Base-by-base conservation (phyloP, 2,888 invertebrate genomes). In the Encarsia formosa region DNA sequence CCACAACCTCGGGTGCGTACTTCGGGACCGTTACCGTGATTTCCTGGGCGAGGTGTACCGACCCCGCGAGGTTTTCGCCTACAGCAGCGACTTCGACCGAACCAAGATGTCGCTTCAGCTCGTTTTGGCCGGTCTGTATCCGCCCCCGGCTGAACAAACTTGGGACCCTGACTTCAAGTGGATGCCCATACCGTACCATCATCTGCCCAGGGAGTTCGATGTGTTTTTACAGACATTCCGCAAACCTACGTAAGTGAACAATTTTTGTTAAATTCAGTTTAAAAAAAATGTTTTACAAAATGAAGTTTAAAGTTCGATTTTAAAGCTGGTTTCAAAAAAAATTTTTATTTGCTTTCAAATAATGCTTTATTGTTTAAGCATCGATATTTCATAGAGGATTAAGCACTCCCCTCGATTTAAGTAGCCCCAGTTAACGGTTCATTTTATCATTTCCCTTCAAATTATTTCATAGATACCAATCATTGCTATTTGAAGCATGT, bases 61-160 rank as follows among this genome's bases (percentile, higher is more conserved):
- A 0, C 73, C 77, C 0, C 47, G 52, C 1, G 42, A 59, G 5
- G 50, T 65, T 1, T 59, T 63, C 31, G 71, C 79, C 3, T 74
- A 79, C 31, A 84, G 84, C 40, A 86, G 86, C 0, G 81, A 85
- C 65, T 82, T 76, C 63, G 84, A 84, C 48, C 77, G 88, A 35
- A 87, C 88, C 0, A 79, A 87, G 70, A 85, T 85, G 83, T 84
- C 85, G 4, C 84, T 82, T 0, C 75, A 84, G 53, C 74, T 83
- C 22, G 82, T 84, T 2, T 69, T 85, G 52, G 80, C 85, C 1
- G 86, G 83, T 0, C 65, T 88, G 31, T 87, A 81, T 65, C 84
- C 83, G 3, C 84, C 85, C 0, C 1, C 15, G 5, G 69, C 69
- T 1, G 67, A 75, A 1, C 80, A 82, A 62, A 70, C 63, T 48